A percentile compares a stretch with the other conserved stretches of the same genome.
Conservation (phyloP, 2,113 vertebrate species). For the Camelus bactrianus region DNA sequence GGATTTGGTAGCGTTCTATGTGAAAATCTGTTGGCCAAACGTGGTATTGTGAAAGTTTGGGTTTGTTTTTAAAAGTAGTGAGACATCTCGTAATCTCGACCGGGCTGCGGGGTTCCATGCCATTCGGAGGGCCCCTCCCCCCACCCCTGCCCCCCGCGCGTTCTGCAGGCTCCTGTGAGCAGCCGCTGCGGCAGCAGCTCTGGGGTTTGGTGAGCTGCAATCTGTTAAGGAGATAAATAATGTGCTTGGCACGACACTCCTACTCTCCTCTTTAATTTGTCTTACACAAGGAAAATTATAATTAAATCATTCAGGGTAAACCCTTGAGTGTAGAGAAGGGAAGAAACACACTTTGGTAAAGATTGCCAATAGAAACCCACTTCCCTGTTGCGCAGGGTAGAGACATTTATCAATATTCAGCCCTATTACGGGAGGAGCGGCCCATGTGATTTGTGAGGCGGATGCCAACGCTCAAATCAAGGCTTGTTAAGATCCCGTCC, state of each 20-base stretch:
- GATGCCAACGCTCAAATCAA: conserved; percentile 86
- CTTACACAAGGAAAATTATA: conserved; percentile 95
- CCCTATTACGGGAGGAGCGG: conserved; percentile 83
- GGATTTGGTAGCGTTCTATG: not conserved
- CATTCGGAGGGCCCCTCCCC: not conserved
- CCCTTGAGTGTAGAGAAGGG: conserved; percentile 90
- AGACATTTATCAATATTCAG: conserved; percentile 91
- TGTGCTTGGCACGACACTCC: conserved; percentile 95
- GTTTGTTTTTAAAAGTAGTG: not conserved
- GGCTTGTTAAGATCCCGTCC: conserved; percentile 88
- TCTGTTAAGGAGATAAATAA: conserved; percentile 98
- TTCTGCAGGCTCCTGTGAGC: conserved; percentile 76
- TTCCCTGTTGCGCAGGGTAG: conserved; percentile 86
- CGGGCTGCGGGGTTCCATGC: not conserved
- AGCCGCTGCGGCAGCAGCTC: conserved; percentile 90
- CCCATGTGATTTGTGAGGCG: conserved; percentile 87
- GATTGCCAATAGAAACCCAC: conserved; percentile 89
- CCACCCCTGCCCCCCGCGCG: not conserved
- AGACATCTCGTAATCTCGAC: not conserved
- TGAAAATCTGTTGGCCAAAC: not conserved
- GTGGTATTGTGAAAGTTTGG: not conserved
- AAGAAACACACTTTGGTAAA: conserved; percentile 88
- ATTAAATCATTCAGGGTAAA: conserved; percentile 98
- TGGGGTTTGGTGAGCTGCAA: conserved; percentile 94
- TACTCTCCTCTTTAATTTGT: conserved; percentile 96